Conservation (phyloP, 2,888 invertebrate genomes). For the Phasia obesa region DNA sequence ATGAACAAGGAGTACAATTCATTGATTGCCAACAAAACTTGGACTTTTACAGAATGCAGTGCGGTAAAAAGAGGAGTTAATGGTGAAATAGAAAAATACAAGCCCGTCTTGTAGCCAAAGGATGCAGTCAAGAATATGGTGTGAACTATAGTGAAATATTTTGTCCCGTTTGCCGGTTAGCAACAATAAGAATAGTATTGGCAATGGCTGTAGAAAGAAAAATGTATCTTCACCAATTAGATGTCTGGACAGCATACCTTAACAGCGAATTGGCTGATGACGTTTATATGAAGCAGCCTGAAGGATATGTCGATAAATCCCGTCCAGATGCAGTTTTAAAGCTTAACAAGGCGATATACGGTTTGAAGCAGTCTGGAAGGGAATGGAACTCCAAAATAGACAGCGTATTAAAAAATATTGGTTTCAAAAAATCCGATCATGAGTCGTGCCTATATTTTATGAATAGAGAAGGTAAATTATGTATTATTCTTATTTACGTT, state of each 20-base stretch:
- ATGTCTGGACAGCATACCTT: no score
- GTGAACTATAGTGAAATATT: slow-evolving; percentile 22
- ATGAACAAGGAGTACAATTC: no score
- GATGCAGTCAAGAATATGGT: slow-evolving; percentile 1
- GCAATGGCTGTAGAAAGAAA: no score
- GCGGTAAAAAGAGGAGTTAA: neutral
- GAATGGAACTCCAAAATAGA: slow-evolving; percentile 71
- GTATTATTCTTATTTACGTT: no score
- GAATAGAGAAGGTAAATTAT: no score
- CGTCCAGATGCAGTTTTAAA: slow-evolving; percentile 52
- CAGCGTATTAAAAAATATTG: slow-evolving; percentile 49
- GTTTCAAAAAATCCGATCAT: slow-evolving; percentile 51
- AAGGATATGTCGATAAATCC: no score
- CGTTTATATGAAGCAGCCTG: no score
- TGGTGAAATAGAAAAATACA: no score
- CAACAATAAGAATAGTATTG: no score
- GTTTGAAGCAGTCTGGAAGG: slow-evolving; percentile 71
- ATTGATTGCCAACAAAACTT: slow-evolving; percentile 9
- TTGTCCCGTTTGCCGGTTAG: slow-evolving; percentile 15
- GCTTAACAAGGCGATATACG: slow-evolving; percentile 71
- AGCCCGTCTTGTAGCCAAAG: no score
- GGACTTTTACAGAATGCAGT: neutral
- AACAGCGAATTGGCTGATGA: no score
- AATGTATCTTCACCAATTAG: slow-evolving; percentile 4
- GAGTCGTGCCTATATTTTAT: slow-evolving; percentile 61